Conservation (phyloP, 2,113 vertebrate genomes). For the Salvator merianae region DNA sequence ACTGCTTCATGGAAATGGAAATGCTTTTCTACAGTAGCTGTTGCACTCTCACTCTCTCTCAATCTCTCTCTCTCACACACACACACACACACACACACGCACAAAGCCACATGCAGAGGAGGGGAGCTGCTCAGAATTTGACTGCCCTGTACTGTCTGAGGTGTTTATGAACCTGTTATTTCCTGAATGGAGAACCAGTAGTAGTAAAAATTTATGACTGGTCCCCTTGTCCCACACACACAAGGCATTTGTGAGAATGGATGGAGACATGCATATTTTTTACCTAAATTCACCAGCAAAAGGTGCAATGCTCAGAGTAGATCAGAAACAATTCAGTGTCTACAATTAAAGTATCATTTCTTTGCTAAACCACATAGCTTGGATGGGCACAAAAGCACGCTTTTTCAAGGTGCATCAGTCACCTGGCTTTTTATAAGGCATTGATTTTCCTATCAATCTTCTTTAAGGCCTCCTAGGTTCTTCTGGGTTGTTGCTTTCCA, state of each 20-base stretch:
- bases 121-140: neutral
- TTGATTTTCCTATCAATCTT: conserved; percentile 78
- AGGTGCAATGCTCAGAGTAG: neutral
- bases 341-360: conserved; percentile 37
- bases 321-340: neutral
- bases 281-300: neutral
- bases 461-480: conserved; percentile 76
- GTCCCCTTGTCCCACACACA: neutral
- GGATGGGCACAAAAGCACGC: conserved; percentile 20
- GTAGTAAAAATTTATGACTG: neutral
- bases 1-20: conserved; percentile 25
- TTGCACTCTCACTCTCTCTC: too few relatives aligned
- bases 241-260: neutral
- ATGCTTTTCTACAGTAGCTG: neutral
- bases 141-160: neutral
- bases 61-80: too few relatives aligned
- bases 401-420: conserved; percentile 67
- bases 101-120: too few relatives aligned
- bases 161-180: conserved; percentile 28
- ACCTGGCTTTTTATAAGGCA: conserved; percentile 64
- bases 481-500: conserved; percentile 69
- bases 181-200: conserved; percentile 25
- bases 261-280: conserved; percentile 1
- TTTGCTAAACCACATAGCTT: neutral
- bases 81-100: too few relatives aligned